These are phyloP conservation scores for Drosophila nigritarsus DNA, from an alignment of 2,888 invertebrate genomes.

Conservation along the genomic window DNA sequence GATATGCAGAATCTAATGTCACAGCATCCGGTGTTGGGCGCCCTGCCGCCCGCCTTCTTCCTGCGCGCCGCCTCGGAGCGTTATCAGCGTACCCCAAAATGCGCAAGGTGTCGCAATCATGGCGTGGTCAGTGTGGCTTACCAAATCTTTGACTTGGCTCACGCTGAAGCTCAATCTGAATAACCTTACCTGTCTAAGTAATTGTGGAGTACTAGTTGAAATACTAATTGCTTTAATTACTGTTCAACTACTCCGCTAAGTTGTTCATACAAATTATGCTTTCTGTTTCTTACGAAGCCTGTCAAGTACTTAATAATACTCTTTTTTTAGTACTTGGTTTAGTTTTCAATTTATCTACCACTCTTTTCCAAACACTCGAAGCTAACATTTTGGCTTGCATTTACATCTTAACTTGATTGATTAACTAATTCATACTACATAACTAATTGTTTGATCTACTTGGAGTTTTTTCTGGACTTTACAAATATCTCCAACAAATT, in stretches of 20 bases:
- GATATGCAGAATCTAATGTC: conserved; percentile 95
- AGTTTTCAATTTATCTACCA: not conserved
- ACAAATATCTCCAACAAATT: not conserved
- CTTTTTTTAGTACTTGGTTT: not conserved
- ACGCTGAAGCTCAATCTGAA: not conserved
- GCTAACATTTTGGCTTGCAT: not conserved
- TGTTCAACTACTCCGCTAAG: not conserved
- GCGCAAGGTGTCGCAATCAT: conserved; percentile 98
- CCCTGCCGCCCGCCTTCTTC: conserved; percentile 94
- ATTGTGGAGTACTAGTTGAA: not conserved
- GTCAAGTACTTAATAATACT: not conserved
- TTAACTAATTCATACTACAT: not conserved
- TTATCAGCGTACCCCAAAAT: conserved; percentile 98
- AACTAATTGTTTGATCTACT: not conserved
- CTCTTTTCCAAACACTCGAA: not conserved
- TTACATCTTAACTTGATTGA: not conserved
- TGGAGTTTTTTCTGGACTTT: not conserved
- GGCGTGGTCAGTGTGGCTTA: conserved; percentile 92
- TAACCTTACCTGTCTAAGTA: not conserved
- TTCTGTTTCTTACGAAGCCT: not conserved
- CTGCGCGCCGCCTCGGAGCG: conserved; percentile 94
- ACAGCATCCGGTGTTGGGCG: conserved; percentile 92
- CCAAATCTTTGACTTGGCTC: not conserved
- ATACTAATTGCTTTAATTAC: not conserved
- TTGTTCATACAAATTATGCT: not conserved